A percentile compares a stretch with the other conserved stretches of the same genome.
Evolutionary conservation across 64 coral and sea anemone species (phyloP).

Genomic region (Orbicella faveolata): DNA sequence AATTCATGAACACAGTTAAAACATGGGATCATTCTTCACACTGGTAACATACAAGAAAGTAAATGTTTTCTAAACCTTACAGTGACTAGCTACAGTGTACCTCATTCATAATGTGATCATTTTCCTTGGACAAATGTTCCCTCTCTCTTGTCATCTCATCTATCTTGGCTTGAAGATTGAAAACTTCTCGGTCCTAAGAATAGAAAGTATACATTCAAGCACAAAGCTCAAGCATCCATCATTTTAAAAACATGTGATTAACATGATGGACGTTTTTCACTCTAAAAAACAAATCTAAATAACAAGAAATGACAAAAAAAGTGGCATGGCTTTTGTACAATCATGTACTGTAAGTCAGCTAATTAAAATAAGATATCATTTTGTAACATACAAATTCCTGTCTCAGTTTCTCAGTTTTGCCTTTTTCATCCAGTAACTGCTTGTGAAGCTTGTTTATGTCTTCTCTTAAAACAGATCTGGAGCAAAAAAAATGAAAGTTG

Average conservation of each 20-base stretch:
- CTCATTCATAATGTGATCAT: slow-evolving; percentile 67
- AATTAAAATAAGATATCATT: neutral
- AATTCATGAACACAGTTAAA: no score
- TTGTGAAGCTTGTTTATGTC: slow-evolving; percentile 54
- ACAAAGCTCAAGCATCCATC: no score
- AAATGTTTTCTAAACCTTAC: neutral
- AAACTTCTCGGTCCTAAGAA: slow-evolving; percentile 23
- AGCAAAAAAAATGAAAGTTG: neutral
- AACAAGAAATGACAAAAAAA: no score
- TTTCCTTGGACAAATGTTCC: slow-evolving; percentile 64
- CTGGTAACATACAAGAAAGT: no score
- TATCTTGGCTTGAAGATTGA: slow-evolving; percentile 46
- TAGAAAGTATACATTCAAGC: neutral
- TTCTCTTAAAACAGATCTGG: slow-evolving; percentile 61
- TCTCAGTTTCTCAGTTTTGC: slow-evolving; percentile 22
- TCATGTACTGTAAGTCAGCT: no score
- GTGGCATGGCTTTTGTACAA: no score
- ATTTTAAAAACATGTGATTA: no score
- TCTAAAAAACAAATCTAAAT: no score
- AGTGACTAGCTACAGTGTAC: slow-evolving; percentile 7
- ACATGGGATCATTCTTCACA: no score
- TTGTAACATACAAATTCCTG: slow-evolving; percentile 57
- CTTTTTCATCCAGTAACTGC: slow-evolving; percentile 68
- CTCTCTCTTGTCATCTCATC: slow-evolving; percentile 49
- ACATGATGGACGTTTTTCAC: no score